Percentiles rank a stretch among this genome's conserved stretches.
Conservation (phyloP, 2,797 vertebrate genomes). For the Malacoctenus gilli region DNA sequence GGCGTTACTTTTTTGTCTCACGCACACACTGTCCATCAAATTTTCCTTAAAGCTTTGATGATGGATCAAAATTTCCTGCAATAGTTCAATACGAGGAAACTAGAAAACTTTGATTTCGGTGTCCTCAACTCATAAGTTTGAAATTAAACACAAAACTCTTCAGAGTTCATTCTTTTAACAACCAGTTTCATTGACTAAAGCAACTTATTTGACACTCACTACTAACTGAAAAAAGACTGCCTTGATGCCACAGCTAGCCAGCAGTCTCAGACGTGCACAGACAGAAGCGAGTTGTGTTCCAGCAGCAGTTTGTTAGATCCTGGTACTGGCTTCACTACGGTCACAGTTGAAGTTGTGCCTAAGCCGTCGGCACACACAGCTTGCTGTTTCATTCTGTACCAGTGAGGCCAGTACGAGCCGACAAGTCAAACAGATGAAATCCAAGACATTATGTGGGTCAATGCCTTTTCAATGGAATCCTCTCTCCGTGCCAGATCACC, state of each 20-base stretch:
- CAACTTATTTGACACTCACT: too few relatives aligned
- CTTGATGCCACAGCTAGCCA: conserved; percentile 8
- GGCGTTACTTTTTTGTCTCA: too few relatives aligned
- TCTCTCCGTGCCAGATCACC: conserved; percentile 6
- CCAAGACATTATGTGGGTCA: conserved; percentile 6
- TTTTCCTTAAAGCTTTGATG: too few relatives aligned
- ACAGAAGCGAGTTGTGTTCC: conserved; percentile 25
- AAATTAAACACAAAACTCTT: too few relatives aligned
- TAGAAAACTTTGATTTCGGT: too few relatives aligned
- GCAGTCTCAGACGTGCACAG: conserved; percentile 36
- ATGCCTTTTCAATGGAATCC: conserved; percentile 16
- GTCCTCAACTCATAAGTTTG: too few relatives aligned
- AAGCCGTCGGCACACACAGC: neutral
- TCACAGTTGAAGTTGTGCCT: conserved; percentile 2
- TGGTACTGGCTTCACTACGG: conserved; percentile 15
- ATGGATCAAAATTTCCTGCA: too few relatives aligned
- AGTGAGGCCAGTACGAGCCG: conserved; percentile 3
- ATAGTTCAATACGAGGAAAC: too few relatives aligned
- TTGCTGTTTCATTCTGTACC: conserved; percentile 5
- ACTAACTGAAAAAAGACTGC: conserved; percentile 10
- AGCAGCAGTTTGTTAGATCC: conserved; percentile 7
- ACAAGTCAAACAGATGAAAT: conserved; percentile 8
- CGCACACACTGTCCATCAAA: too few relatives aligned
- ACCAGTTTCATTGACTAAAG: too few relatives aligned
- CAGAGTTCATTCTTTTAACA: too few relatives aligned